Percentiles rank a stretch among this genome's conserved stretches.
These are phyloP conservation scores for Aplysina aerophoba DNA, from an alignment of 37 sponge, comb jelly and placozoan genomes.

Conservation along the genomic window DNA sequence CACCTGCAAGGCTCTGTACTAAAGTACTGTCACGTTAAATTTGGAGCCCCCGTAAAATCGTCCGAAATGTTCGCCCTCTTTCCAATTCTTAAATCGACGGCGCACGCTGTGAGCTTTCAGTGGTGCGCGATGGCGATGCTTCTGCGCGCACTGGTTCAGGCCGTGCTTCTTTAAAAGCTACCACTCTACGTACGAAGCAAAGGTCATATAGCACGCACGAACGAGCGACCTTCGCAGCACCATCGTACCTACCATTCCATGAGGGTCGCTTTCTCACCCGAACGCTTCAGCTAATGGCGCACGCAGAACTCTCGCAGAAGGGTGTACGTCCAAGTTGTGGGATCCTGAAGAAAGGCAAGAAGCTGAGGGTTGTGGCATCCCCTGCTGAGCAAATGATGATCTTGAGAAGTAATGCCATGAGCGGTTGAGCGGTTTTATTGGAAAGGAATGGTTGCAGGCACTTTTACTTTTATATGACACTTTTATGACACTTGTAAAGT, in stretches of 20 bases:
- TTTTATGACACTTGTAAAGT: no score
- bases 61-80: no score
- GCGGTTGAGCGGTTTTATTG: no score
- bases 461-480: no score
- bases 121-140: neutral
- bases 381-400: neutral
- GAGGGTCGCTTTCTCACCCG: neutral
- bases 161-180: conserved; percentile 22
- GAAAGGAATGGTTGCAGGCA: no score
- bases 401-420: no score
- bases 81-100: no score
- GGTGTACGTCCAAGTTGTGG: conserved; percentile 22
- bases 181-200: conserved; percentile 18
- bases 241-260: neutral
- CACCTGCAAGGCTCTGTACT: no score
- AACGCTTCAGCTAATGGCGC: conserved; percentile 20
- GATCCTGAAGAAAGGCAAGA: no score
- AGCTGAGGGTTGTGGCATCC: neutral
- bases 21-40: no score
- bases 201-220: neutral
- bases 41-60: no score
- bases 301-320: conserved; percentile 32
- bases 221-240: neutral
- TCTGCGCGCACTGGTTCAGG: neutral
- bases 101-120: neutral